Evolutionary conservation across 2,113 vertebrate genomes (phyloP), one percentile per base, ranked within the genome.

Genomic region (Anarhynchus alexandrinus): DNA sequence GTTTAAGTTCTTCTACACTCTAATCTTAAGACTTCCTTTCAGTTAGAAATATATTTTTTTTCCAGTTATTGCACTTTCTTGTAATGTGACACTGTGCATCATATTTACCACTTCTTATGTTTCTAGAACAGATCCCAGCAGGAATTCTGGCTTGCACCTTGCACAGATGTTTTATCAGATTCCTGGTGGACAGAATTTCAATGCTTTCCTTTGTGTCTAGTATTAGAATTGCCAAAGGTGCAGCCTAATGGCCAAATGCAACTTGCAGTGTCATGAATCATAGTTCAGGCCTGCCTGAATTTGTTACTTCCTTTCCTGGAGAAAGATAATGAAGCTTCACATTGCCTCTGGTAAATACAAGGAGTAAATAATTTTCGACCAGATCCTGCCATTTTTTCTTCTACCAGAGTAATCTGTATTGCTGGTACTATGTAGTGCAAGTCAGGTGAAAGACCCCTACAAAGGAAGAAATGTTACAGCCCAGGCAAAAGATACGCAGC

Each of bases 71-170:
- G 32, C 25, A 57, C 47, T 93, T 91, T 51, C n/a, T 72, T 84
- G 19, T 79, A 67, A 86, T 72, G 71, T 40, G 67, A 86, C 51
- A 67, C 62, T 72, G 43, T 10, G 8, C 82, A 90, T 87, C 36
- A 8, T 77, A 86, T 86, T 92, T 92, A 86, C 45, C 19, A 62
- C 96, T 95, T 90, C 79, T 94, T 78, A 58, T 59, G 72, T 95
- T 97, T 95, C 49, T 94, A 96, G 91, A 96, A 83, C 89, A 96
- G 55, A 94, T 95, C 93, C 29, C 96, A 96, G 96, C 87, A 96
- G 95, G 87, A 94, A 85, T 89, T 89, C 95, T 97, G 97, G 96
- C 95, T 82, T 82, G 32, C 45, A 94, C 66, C 42, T 93, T 92
- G 47, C 55, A 87, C 95, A 97, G 93, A 95, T 97, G 89, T 97